Evolutionary conservation across 2,888 invertebrate genomes (phyloP), one percentile per base, ranked within the genome.

Genomic region (Himalopsyche anomala): DNA sequence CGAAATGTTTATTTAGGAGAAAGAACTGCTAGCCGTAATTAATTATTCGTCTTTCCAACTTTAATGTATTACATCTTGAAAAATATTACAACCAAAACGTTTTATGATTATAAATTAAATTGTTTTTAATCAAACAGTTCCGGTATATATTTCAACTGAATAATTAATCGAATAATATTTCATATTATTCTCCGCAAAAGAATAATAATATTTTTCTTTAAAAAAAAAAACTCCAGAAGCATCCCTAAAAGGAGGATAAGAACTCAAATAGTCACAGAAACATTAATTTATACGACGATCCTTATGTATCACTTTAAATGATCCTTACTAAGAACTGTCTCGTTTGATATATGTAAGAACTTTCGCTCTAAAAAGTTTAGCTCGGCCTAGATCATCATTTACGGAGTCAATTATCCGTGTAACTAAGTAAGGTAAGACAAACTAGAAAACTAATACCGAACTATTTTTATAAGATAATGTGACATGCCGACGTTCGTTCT

Each of bases 221-320:
- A 19, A 19, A n/a, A 19, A n/a, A 62, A 62, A 62, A 6, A 19
- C 19, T 62, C 15, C 19, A 9, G 62, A 19, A 62, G 62, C 19
- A 62, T 19, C 19, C 62, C 19, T 62, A 62, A 62, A 62, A 11
- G 4, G 4, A 62, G 62, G 19, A 62, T 62, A 62, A 62, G 5
- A 19, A 62, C 62, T 62, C 62, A 62, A 62, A 62, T 62, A 62
- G 62, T 62, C 62, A 19, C 62, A 62, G 62, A 62, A 62, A 62
- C 62, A 62, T 62, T 62, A 62, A 62, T 62, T 19, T 62, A 62
- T 62, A 62, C 28, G 11, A 62, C 19, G 62, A 19, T 62, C 62
- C 62, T 62, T 62, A 62, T 62, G 62, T 62, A 62, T 62, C 62
- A 62, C 62, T 62, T 62, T 62, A 62, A 62, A 62, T 62, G 62